Base-by-base conservation (phyloP, 2,113 vertebrate genomes). In the Perognathus longimembris region DNA sequence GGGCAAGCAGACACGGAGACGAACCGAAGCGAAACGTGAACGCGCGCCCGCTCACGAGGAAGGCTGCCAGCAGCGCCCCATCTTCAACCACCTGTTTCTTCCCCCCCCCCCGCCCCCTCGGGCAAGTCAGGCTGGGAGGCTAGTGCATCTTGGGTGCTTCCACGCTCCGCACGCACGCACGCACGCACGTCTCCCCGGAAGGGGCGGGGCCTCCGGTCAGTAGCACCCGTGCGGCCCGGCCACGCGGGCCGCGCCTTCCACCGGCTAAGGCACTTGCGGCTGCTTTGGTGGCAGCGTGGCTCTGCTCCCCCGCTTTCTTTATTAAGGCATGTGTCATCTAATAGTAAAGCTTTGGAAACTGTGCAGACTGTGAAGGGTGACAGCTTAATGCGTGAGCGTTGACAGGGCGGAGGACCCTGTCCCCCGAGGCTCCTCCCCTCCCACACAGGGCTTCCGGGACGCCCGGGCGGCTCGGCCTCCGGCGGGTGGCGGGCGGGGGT, bases 51-150 rank as follows among this genome's bases (percentile, higher is more conserved):
- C 98, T 97, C 96, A 79, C 88, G 89, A 97, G 97, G 98, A 99
- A 98, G 98, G 98, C 99, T 98, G 99, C 99, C 99, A 92, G 99
- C 99, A 99, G 99, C 98, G 6, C 97, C 98, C 98, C 98, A 92
- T 95, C 90, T 97, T 98, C 96, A 88, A 97, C 32, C 91, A 59
- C 91, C 93, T 73, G 92, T 98, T 93, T 84, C 54, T 82, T 0
- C 66, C 57, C n/a, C 24, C 83, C 81, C 57, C 83, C 90, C 91
- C 82, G 45, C 74, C 0, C 2, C 85, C n/a, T 97, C 9, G 14
- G 59, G 92, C 82, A 64, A 93, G 89, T 86, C 96, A 86, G 95
- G 96, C 89, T 71, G 91, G 95, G 85, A 96, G 92, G 88, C 93
- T 97, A 98, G 98, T 97, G 98, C 97, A 98, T n/a, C n/a, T n/a